These are phyloP conservation scores for Hirudinaria manillensis DNA, from an alignment of 2,888 invertebrate genomes.

Conservation along the genomic window DNA sequence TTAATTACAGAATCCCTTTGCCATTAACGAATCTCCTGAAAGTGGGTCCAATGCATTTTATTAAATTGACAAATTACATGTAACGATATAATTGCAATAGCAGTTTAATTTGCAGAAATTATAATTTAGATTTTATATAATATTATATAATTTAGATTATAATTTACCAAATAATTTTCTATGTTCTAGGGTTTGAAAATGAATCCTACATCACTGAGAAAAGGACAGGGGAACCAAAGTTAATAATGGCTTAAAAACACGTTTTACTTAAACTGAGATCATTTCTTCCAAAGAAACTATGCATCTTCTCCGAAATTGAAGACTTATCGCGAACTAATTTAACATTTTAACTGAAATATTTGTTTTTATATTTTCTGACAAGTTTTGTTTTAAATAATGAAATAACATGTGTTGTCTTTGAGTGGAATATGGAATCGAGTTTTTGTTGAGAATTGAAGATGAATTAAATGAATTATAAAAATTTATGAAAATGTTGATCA, in stretches of 20 bases:
- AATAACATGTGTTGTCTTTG: no score
- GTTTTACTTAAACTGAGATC: neutral
- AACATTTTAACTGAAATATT: conserved; percentile 4
- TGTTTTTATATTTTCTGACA: neutral
- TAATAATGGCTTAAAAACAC: neutral
- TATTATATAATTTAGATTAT: neutral
- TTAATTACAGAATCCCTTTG: conserved; percentile 2
- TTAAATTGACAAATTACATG: no score
- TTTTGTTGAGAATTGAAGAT: no score
- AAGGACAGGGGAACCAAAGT: neutral
- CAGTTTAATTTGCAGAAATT: no score
- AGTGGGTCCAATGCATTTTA: neutral
- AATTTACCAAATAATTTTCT: neutral
- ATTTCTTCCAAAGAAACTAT: neutral
- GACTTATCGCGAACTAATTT: neutral
- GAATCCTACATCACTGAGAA: conserved; percentile 17
- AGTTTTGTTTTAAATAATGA: neutral
- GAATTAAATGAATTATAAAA: no score
- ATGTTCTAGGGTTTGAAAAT: conserved; percentile 18
- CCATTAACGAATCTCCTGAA: neutral
- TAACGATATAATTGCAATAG: no score
- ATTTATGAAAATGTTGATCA: no score
- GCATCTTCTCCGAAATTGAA: neutral
- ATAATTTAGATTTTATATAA: neutral
- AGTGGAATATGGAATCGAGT: no score